phyloP scores from a whole-genome alignment of 1,140 invertebrate genomes.

The Phocides pigmalion region DNA sequence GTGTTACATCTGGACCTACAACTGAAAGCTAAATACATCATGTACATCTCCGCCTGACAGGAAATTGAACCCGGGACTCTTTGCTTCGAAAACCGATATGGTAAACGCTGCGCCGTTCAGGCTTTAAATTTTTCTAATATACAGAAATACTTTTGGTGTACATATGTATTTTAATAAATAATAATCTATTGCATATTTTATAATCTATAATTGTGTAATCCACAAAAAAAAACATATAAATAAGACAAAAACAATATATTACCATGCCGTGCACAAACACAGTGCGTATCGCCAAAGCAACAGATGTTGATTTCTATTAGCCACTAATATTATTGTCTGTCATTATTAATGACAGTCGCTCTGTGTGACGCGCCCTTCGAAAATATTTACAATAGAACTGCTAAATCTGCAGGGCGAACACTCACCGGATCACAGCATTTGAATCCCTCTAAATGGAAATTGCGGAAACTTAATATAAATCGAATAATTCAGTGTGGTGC shows the following conservation, averaged over 20 bases:
- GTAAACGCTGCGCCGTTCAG: no score
- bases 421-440: constrained; percentile 53
- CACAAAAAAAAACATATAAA: no score
- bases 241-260: no score
- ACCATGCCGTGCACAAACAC: neutral
- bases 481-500: constrained; percentile 75
- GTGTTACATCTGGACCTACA: no score
- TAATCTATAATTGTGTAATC: neutral
- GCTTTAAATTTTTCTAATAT: no score
- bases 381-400: constrained; percentile 75
- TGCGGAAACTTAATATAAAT: constrained; percentile 82
- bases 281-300: constrained; percentile 41
- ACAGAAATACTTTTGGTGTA: no score
- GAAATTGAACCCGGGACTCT: no score
- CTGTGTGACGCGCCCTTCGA: constrained; percentile 67
- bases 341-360: constrained; percentile 71
- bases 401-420: constrained; percentile 61
- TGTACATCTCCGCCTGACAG: no score
- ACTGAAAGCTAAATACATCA: no score
- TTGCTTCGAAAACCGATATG: no score
- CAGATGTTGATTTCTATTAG: constrained; percentile 66
- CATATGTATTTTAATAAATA: no score
- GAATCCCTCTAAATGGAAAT: constrained; percentile 76
- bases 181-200: no score
- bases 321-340: constrained; percentile 68